Percentiles rank a stretch among this genome's conserved stretches.
These are phyloP conservation scores for Episyrphus balteatus DNA, from an alignment of 1,140 invertebrate genomes.

Conservation along the genomic window DNA sequence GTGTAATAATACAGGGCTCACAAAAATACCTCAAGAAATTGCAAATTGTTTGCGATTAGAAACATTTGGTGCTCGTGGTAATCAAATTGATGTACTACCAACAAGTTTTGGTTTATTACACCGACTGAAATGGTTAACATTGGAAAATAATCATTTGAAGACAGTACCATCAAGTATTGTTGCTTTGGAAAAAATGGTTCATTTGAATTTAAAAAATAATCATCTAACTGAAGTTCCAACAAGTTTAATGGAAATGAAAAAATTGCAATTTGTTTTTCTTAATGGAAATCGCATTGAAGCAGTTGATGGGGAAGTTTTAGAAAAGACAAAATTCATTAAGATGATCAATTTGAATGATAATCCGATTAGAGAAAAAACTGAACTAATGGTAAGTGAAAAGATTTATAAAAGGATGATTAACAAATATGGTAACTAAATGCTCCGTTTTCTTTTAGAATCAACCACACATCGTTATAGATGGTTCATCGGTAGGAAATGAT, in stretches of 20 bases:
- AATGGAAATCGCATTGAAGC: conserved; percentile 40
- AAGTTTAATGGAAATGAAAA: conserved; percentile 37
- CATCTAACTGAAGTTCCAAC: conserved; percentile 40
- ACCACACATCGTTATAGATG: neutral
- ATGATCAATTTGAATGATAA: conserved; percentile 42
- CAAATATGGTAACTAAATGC: too few relatives aligned
- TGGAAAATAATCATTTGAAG: conserved; percentile 44
- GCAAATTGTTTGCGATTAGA: conserved; percentile 61
- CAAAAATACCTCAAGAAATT: conserved; percentile 54
- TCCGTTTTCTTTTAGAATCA: neutral
- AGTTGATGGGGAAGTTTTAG: conserved; percentile 27
- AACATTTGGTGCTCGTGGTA: conserved; percentile 50
- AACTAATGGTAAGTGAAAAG: conserved; percentile 4
- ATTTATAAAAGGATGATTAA: too few relatives aligned
- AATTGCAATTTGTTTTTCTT: conserved; percentile 43
- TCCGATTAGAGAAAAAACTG: conserved; percentile 34
- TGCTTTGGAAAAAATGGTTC: conserved; percentile 39
- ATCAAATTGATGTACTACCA: conserved; percentile 44
- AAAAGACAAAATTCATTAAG: conserved; percentile 31
- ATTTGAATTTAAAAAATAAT: conserved; percentile 47
- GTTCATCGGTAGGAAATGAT: neutral
- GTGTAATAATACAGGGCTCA: conserved; percentile 48
- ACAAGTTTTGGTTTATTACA: conserved; percentile 40
- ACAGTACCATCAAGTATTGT: conserved; percentile 41
- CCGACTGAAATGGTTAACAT: conserved; percentile 47